These are phyloP conservation scores for Nephrocerus scutellatus DNA, from an alignment of 2,888 invertebrate species.

Conservation along the genomic window DNA sequence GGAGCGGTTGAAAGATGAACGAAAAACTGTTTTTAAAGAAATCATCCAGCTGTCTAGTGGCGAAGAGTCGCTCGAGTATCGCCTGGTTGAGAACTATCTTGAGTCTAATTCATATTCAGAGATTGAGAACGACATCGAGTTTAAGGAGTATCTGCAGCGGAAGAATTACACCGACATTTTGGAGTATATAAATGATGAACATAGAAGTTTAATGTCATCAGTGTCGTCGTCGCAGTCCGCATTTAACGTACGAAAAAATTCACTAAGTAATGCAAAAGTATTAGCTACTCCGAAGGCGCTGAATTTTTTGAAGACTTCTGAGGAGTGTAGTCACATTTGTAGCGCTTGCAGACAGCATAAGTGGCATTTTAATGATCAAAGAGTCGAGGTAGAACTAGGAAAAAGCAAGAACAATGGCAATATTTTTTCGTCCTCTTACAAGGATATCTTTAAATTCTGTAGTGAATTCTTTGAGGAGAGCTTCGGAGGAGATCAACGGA, in stretches of 20 bases:
- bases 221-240: slow-evolving; percentile 38
- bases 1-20: slow-evolving; percentile 33
- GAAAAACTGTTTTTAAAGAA: slow-evolving; percentile 38
- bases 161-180: slow-evolving; percentile 45
- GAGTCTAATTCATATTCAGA: slow-evolving; percentile 46
- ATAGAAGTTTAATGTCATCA: slow-evolving; percentile 32
- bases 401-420: too few species aligned
- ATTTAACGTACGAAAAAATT: slow-evolving; percentile 27
- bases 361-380: slow-evolving; percentile 20
- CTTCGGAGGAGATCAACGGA: slow-evolving; percentile 18
- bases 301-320: slow-evolving; percentile 26
- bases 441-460: slow-evolving; percentile 38
- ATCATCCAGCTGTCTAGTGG: slow-evolving; percentile 41
- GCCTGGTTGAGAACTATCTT: slow-evolving; percentile 43
- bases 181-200: slow-evolving; percentile 39
- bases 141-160: slow-evolving; percentile 42
- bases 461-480: slow-evolving; percentile 40
- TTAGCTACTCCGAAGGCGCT: slow-evolving; percentile 37
- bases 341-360: slow-evolving; percentile 22
- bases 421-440: slow-evolving; percentile 30
- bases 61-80: slow-evolving; percentile 43
- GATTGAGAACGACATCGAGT: slow-evolving; percentile 43
- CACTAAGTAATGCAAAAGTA: slow-evolving; percentile 34
- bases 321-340: slow-evolving; percentile 23
- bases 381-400: background rate